Conservation (phyloP, 2,888 invertebrate species). For the Catocala sponsa region DNA sequence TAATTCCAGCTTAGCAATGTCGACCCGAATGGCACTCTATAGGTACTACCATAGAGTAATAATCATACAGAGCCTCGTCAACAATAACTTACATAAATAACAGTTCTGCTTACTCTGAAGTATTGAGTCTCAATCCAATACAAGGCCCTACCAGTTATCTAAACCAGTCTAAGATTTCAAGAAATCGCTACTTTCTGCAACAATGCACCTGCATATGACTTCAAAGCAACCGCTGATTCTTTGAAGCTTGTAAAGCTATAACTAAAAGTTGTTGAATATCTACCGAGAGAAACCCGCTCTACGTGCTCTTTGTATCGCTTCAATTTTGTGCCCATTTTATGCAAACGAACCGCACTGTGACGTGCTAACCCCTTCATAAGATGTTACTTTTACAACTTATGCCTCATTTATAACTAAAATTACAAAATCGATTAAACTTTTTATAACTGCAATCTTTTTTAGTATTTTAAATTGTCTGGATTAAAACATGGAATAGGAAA, state of each 20-base stretch:
- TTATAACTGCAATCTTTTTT: not conserved
- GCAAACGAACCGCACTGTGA: conserved; percentile 31
- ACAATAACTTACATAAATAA: too few species aligned
- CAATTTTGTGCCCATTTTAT: conserved; percentile 44
- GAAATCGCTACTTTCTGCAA: conserved; percentile 19
- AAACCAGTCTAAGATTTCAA: conserved; percentile 2
- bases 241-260: conserved; percentile 47
- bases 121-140: too few species aligned
- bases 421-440: conserved; percentile 12
- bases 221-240: conserved; percentile 63
- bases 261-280: conserved; percentile 50
- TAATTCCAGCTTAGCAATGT: too few species aligned
- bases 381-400: conserved; percentile 7
- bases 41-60: too few species aligned
- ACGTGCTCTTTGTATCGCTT: conserved; percentile 44
- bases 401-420: conserved; percentile 12
- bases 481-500: too few species aligned
- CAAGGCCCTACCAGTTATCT: too few species aligned
- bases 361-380: conserved; percentile 21
- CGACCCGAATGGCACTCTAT: too few species aligned
- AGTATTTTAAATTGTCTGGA: not conserved
- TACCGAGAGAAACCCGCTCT: conserved; percentile 38
- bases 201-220: conserved; percentile 55
- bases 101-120: too few species aligned
- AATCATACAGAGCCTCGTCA: too few species aligned